Evolutionary conservation across 2,888 invertebrate genomes (phyloP).

Genomic region (Xanthorhoe designata): DNA sequence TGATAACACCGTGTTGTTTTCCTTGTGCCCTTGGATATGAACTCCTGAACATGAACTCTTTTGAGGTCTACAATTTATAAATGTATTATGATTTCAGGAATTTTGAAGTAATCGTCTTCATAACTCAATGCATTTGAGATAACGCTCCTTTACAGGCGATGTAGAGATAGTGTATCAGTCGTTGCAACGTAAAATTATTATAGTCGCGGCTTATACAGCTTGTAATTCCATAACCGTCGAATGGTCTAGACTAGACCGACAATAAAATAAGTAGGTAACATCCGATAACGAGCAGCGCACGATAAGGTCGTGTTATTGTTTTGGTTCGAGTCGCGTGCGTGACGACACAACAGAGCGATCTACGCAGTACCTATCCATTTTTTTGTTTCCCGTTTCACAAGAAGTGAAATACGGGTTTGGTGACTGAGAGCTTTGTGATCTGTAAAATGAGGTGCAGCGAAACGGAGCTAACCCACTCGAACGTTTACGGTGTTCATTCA

Average conservation of each 20-base stretch:
- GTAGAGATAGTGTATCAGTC: not conserved
- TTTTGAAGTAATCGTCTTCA: not conserved
- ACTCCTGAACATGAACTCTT: not conserved
- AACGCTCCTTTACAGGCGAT: not conserved
- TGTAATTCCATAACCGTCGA: slow-evolving; percentile 23
- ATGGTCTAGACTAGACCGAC: slow-evolving; percentile 39
- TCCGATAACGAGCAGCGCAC: slow-evolving; percentile 33
- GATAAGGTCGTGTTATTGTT: slow-evolving; percentile 49
- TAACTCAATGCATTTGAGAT: not conserved
- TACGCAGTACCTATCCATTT: slow-evolving; percentile 25
- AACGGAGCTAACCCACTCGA: slow-evolving; percentile 47
- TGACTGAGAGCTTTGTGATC: slow-evolving; percentile 19
- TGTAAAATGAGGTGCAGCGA: slow-evolving; percentile 33
- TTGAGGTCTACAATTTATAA: not conserved
- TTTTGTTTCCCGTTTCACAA: slow-evolving; percentile 8
- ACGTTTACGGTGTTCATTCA: slow-evolving; percentile 82
- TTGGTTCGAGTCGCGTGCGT: slow-evolving; percentile 28
- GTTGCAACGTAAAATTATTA: not conserved
- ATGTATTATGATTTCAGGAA: not conserved
- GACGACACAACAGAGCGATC: slow-evolving; percentile 16
- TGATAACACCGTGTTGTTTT: slow-evolving; percentile 6
- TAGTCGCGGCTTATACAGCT: slow-evolving; percentile 8
- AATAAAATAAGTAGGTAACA: slow-evolving; percentile 32
- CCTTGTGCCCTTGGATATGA: not conserved
- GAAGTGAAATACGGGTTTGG: slow-evolving; percentile 7